Evolutionary conservation across 2,113 vertebrate genomes (phyloP), one percentile per base, ranked within the genome.

Genomic region (Tringa solitaria): DNA sequence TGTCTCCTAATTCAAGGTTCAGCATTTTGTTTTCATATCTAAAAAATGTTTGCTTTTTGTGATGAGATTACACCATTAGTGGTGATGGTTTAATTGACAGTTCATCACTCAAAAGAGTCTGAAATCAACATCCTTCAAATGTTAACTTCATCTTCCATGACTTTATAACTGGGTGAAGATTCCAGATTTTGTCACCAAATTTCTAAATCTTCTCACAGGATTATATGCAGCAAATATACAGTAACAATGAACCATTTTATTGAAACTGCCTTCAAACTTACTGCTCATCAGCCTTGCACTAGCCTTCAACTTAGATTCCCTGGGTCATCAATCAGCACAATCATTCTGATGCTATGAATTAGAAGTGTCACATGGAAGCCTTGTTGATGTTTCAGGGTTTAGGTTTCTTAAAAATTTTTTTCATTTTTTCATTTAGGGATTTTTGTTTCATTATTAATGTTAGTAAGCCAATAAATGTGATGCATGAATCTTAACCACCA

Each of bases 161-260:
- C 7, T 73, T 84, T 74, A 70, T 76, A 83, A 67, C 27, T 60
- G 22, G 9, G 27, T 50, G 28, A 80, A n/a, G 28, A 41, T 41
- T 90, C 37, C 41, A 67, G 41, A 48, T 83, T 51, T 89, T 87
- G 16, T 75, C 41, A 86, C 90, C 18, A 68, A 88, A 90, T 88
- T 63, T 78, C 60, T 83, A 72, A 79, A 45, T 54, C n/a, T 70
- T 43, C 56, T 85, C 9, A 50, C 3, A 50, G 28, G 14, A 45
- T 83, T 81, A 69, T 57, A 57, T 64, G n/a, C 64, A 65, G 60
- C 14, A 80, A 51, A 53, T 84, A 63, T 16, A 50, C 21, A 63
- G 39, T 72, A 85, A 92, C 23, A 12, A 45, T 64, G 14, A 5
- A 84, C 16, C 19, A 39, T n/a, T 84, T 85, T 65, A 79, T 57